phyloP scores from a whole-genome alignment of 2,888 invertebrate genomes.

The Ophion costatus region DNA sequence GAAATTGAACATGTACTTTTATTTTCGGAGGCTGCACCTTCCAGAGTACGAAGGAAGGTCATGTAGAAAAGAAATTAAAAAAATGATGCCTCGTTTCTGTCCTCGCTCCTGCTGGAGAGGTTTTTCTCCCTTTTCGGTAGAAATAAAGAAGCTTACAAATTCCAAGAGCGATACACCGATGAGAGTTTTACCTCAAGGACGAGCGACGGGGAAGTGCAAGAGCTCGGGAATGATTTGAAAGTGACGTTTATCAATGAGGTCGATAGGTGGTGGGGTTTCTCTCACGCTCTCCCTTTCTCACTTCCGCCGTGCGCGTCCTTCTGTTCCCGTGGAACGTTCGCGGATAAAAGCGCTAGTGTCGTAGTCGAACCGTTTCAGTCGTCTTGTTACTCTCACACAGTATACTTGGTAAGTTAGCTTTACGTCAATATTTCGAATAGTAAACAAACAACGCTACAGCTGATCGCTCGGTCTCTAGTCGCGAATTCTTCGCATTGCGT shows the following conservation, averaged over 20 bases:
- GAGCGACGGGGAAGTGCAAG: conserved; percentile 8
- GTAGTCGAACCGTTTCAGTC: conserved; percentile 76
- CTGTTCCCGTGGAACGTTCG: conserved; percentile 72
- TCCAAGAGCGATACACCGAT: conserved; percentile 55
- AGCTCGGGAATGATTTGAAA: conserved; percentile 29
- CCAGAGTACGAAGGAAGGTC: too few species aligned
- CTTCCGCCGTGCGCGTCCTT: conserved; percentile 37
- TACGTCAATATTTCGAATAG: not conserved
- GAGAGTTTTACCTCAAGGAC: conserved; percentile 29
- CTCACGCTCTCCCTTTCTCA: conserved; percentile 15
- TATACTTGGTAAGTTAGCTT: conserved; percentile 79
- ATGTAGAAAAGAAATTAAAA: too few species aligned
- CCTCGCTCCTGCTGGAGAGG: too few species aligned
- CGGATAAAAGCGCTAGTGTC: conserved; percentile 77
- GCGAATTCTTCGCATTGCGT: not conserved
- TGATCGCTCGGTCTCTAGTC: not conserved
- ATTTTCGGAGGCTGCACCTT: too few species aligned
- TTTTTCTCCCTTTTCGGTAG: not conserved
- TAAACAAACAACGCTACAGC: not conserved
- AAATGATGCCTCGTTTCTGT: too few species aligned
- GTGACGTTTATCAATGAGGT: conserved; percentile 37
- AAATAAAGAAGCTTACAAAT: conserved; percentile 37
- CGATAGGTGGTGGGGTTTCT: conserved; percentile 54
- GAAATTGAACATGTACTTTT: too few species aligned
- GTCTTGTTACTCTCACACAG: conserved; percentile 79